Evolutionary conservation across 2,888 invertebrate species (phyloP), one percentile per base, ranked within the genome.

Genomic region (Catonia carolina): DNA sequence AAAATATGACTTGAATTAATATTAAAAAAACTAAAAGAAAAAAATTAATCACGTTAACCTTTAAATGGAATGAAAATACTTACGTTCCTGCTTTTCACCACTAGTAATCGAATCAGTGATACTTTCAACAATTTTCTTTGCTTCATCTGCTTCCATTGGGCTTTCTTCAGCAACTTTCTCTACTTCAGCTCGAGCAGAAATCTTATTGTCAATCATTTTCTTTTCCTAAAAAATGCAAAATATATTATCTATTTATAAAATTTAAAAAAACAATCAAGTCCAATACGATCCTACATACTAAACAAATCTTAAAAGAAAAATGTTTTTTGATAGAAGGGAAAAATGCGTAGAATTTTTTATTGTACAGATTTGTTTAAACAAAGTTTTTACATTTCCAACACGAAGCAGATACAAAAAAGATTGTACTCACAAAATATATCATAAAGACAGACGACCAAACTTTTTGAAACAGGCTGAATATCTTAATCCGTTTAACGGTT

Each of bases 51-150:
- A n/a, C n/a, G n/a, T n/a, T n/a, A n/a, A n/a, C n/a, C n/a, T n/a
- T n/a, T n/a, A n/a, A n/a, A n/a, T n/a, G n/a, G n/a, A n/a, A 31
- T 17, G 35, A 47, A 73, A 67, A 73, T 73, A 76, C 75, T 79
- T 77, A 79, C 79, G 77, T 72, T 88, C 87, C 69, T 79, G 75
- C 69, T 86, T 87, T 63, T 88, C 89, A 39, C 89, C 85, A 55
- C 81, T 82, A 36, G 83, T 81, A 61, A 84, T 82, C 0, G 83
- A 85, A 66, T 87, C 89, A 0, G 89, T 89, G 50, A 92, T 86
- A 65, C 87, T 87, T 70, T 93, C 92, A 1, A 93, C 90, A 62
- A 93, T 88, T 74, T 92, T 92, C 72, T 93, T 93, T 3, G 90
- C 92, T 64, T 90, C 90, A 66, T 89, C 89, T 5, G 89, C 84